Conservation (phyloP, 92 coral and sea anemone species). For the Isaurus tuberculatus region DNA sequence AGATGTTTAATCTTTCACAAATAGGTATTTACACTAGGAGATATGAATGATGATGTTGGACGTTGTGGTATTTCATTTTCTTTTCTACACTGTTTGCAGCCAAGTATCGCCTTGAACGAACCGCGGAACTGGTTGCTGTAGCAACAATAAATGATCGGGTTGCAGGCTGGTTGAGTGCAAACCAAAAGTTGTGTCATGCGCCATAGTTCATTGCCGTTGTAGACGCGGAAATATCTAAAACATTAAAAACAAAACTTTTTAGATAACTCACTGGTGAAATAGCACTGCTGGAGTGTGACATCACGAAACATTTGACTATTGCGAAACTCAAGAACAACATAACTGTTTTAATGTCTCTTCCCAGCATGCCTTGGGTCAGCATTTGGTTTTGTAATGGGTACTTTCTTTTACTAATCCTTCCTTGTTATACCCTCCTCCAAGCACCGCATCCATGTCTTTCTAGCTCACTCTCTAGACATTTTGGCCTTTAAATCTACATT, state of each 20-base stretch:
- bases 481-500: too few relatives aligned
- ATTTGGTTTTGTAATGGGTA: too few relatives aligned
- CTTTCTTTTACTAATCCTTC: too few relatives aligned
- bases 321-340: too few relatives aligned
- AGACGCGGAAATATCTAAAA: constrained; percentile 39
- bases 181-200: constrained; percentile 44
- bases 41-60: constrained; percentile 38
- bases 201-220: constrained; percentile 38
- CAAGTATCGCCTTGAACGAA: constrained; percentile 23
- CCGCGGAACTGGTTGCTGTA: constrained; percentile 49
- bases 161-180: constrained; percentile 43
- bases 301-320: too few relatives aligned
- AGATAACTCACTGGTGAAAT: neutral
- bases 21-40: constrained; percentile 30
- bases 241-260: neutral
- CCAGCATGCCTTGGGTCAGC: too few relatives aligned
- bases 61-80: neutral
- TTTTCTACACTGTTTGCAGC: constrained; percentile 34
- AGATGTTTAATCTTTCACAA: neutral
- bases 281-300: too few relatives aligned
- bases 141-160: constrained; percentile 50
- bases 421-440: too few relatives aligned
- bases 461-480: too few relatives aligned
- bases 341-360: too few relatives aligned
- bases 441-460: too few relatives aligned